phyloP scores from a whole-genome alignment of 2,113 vertebrate species.

The Propithecus coquereli region DNA sequence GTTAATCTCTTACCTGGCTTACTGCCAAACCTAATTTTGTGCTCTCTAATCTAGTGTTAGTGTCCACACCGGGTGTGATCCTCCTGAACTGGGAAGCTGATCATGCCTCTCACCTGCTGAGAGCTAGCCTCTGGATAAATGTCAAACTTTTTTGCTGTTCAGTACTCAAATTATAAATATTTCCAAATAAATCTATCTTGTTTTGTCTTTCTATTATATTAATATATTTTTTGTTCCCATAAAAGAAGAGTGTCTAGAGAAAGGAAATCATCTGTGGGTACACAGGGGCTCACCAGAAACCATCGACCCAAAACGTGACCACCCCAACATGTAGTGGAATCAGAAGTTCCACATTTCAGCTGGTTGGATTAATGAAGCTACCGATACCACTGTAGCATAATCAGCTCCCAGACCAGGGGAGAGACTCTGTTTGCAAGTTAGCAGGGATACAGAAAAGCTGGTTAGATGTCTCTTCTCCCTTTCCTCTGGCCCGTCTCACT shows the following conservation, averaged over 20 bases:
- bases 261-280: not conserved
- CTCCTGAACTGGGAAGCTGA: not conserved
- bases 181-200: not conserved
- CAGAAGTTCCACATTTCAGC: not conserved
- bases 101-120: not conserved
- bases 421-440: not conserved
- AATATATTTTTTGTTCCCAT: not conserved
- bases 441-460: not conserved
- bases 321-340: fast-evolving
- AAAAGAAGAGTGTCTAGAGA: not conserved
- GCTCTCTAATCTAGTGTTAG: not conserved
- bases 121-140: not conserved
- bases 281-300: not conserved
- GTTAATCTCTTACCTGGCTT: not conserved
- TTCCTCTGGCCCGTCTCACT: not conserved
- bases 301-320: fast-evolving
- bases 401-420: not conserved
- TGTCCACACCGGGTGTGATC: too few species aligned
- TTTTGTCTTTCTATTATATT: not conserved
- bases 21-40: not conserved
- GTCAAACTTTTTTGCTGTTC: not conserved
- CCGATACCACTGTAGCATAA: too few species aligned
- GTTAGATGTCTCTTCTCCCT: fast-evolving
- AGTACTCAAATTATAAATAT: not conserved
- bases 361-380: not conserved